Conservation (phyloP, 2,888 invertebrate genomes). For the Pristionchus arcanus region DNA sequence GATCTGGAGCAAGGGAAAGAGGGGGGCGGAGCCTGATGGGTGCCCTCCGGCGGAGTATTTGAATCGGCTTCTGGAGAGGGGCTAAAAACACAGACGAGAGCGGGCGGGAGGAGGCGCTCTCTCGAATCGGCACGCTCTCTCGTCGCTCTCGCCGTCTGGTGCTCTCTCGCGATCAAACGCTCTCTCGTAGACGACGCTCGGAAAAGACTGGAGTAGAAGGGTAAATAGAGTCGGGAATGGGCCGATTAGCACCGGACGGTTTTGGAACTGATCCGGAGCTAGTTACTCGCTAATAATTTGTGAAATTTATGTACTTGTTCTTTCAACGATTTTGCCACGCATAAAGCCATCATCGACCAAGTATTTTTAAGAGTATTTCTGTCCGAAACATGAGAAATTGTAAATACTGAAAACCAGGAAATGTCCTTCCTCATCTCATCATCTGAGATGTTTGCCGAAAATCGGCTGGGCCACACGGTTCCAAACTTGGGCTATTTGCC, state of each 20-base stretch:
- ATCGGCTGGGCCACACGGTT: neutral
- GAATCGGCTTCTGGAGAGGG: slow-evolving; percentile 42
- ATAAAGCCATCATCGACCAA: no score
- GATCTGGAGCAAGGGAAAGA: neutral
- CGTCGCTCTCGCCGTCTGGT: neutral
- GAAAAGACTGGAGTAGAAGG: slow-evolving; percentile 36
- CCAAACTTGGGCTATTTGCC: neutral
- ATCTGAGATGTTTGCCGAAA: neutral
- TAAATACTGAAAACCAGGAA: no score
- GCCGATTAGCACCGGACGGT: neutral
- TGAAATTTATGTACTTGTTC: no score
- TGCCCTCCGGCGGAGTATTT: slow-evolving; percentile 46
- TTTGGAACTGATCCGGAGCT: slow-evolving; percentile 12
- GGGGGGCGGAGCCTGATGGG: slow-evolving; percentile 24
- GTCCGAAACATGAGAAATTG: no score
- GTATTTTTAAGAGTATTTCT: no score
- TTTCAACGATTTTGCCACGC: no score
- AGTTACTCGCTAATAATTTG: neutral
- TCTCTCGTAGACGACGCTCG: neutral
- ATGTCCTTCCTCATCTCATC: no score
- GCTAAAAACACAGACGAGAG: slow-evolving; percentile 36
- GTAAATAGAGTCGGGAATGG: slow-evolving; percentile 16
- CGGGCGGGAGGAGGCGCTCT: neutral
- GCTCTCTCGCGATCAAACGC: neutral
- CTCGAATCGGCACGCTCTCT: slow-evolving; percentile 2